phyloP scores from a whole-genome alignment of 2,888 invertebrate genomes.

The Spilarctia lutea region DNA sequence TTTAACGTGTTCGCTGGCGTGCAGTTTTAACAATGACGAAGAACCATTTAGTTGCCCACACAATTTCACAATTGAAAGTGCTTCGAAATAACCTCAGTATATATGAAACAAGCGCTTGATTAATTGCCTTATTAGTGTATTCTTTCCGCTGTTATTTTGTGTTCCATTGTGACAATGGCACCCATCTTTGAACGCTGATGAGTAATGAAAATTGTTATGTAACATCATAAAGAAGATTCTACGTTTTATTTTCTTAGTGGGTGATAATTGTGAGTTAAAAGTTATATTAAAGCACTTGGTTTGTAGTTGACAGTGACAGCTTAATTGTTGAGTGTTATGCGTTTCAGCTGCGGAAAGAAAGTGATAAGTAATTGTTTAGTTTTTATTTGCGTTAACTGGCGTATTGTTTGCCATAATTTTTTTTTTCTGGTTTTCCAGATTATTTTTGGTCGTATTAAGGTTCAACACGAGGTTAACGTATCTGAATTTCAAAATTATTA shows the following conservation, averaged over 20 bases:
- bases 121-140: constrained; percentile 66
- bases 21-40: constrained; percentile 5
- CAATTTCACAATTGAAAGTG: constrained; percentile 16
- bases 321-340: constrained; percentile 11
- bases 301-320: constrained; percentile 13
- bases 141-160: constrained; percentile 55
- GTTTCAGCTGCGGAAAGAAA: constrained; percentile 19
- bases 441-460: not conserved
- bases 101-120: constrained; percentile 65
- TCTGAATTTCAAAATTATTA: not conserved
- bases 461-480: not conserved
- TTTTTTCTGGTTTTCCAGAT: not conserved
- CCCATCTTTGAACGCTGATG: constrained; percentile 51
- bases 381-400: not conserved
- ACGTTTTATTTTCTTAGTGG: not conserved
- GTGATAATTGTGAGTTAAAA: constrained; percentile 19
- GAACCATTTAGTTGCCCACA: constrained; percentile 6
- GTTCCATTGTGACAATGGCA: constrained; percentile 57
- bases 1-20: constrained; percentile 17
- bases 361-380: constrained; percentile 4
- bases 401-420: not conserved
- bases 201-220: constrained; percentile 71
- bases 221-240: constrained; percentile 55
- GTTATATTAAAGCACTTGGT: constrained; percentile 7
- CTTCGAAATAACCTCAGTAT: constrained; percentile 65